Evolutionary conservation across 1,140 invertebrate species (phyloP).

Genomic region (Lepidurus packardi): DNA sequence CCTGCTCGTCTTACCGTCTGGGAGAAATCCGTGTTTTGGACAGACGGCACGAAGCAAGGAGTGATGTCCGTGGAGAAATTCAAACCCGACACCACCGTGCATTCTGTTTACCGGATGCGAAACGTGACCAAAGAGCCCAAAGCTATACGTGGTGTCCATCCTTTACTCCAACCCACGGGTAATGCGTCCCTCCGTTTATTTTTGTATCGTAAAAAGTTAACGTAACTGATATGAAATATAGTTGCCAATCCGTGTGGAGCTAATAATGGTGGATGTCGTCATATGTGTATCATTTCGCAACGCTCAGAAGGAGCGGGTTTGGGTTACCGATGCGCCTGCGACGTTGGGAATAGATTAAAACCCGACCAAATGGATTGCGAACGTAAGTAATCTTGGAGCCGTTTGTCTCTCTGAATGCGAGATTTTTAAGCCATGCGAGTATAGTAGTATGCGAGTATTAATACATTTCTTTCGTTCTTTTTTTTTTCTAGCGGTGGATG

Average conservation of each 20-base stretch:
- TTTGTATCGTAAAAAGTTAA: background rate
- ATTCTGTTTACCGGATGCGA: conserved; percentile 70
- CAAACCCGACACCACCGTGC: conserved; percentile 61
- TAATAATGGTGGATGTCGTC: conserved; percentile 86
- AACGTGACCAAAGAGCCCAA: conserved; percentile 70
- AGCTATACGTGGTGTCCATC: conserved; percentile 74
- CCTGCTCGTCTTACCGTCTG: conserved; percentile 78
- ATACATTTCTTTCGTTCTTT: conserved; percentile 33
- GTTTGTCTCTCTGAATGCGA: background rate
- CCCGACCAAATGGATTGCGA: conserved; percentile 75
- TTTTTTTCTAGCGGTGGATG: conserved; percentile 60
- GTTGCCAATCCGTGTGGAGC: conserved; percentile 81
- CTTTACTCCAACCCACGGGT: conserved; percentile 62
- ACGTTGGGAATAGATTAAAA: conserved; percentile 76
- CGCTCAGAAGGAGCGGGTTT: conserved; percentile 64
- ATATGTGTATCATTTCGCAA: conserved; percentile 91
- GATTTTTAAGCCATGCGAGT: background rate
- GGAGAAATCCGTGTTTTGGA: conserved; percentile 90
- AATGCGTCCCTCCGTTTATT: conserved; percentile 30
- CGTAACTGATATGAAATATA: conserved; percentile 35
- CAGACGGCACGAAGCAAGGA: conserved; percentile 90
- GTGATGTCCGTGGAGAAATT: conserved; percentile 88
- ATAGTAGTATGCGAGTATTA: background rate
- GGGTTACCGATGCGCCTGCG: conserved; percentile 89
- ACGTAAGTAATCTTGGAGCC: conserved; percentile 46